Percentiles rank a stretch among this genome's conserved stretches.
These are phyloP conservation scores for Netelia inedita DNA, from an alignment of 2,888 invertebrate species.

Conservation along the genomic window DNA sequence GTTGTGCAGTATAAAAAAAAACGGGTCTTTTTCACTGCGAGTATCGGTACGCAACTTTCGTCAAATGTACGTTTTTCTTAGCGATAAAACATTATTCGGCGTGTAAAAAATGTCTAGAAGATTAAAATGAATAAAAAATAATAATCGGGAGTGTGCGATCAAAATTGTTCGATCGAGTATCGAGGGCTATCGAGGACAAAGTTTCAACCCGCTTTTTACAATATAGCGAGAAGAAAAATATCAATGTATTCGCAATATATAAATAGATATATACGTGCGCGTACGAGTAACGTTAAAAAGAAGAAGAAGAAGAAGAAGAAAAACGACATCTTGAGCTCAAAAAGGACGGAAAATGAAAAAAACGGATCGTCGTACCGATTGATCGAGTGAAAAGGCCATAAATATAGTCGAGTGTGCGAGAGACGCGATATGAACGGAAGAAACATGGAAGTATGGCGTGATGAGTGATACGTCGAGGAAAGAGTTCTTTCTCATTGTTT, in stretches of 20 bases:
- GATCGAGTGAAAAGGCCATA: constrained; percentile 16
- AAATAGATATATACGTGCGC: neutral
- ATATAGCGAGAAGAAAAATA: constrained; percentile 5
- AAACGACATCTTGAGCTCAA: constrained; percentile 15
- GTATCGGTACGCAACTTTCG: constrained; percentile 8
- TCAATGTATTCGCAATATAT: neutral
- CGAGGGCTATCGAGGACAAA: constrained; percentile 52
- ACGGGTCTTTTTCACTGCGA: constrained; percentile 37
- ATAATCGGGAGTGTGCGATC: neutral
- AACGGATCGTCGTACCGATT: constrained; percentile 34
- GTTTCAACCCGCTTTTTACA: too few relatives aligned
- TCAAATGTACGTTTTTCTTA: neutral
- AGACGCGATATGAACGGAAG: constrained; percentile 34
- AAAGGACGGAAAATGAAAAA: constrained; percentile 42
- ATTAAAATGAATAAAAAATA: neutral
- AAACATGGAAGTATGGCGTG: constrained; percentile 27
- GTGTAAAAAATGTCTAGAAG: neutral
- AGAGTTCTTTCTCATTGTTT: neutral
- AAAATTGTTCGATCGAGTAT: constrained; percentile 5
- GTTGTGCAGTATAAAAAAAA: constrained; percentile 37
- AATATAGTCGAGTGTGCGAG: constrained; percentile 27
- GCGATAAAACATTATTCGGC: neutral
- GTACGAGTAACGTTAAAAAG: constrained; percentile 18
- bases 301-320: too few relatives aligned
- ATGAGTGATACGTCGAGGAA: constrained; percentile 32